Conservation (phyloP, 2,888 invertebrate species). For the Branchinecta sandiegonensis region DNA sequence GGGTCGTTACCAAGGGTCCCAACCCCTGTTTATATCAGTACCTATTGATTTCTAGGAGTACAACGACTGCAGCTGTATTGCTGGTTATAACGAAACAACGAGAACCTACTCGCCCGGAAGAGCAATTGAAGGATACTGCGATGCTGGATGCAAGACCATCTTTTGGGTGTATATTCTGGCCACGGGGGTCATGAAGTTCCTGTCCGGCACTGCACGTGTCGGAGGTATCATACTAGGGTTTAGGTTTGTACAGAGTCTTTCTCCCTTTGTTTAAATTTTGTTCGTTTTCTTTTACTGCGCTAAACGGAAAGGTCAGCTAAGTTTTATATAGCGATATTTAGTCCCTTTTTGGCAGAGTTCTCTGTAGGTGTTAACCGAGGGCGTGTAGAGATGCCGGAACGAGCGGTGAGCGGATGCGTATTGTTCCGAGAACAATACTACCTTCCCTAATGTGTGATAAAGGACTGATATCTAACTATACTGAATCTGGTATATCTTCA, state of each 20-base stretch:
- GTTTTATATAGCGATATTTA: too few species aligned
- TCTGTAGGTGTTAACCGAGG: too few species aligned
- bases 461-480: too few species aligned
- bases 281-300: too few species aligned
- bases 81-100: conserved; percentile 25
- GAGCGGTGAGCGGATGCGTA: too few species aligned
- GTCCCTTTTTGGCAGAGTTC: too few species aligned
- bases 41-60: conserved; percentile 30
- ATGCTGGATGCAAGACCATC: conserved; percentile 42
- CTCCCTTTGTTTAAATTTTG: neutral
- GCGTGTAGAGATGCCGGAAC: too few species aligned
- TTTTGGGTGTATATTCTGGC: conserved; percentile 31
- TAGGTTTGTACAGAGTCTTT: conserved; percentile 34
- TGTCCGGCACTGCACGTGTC: conserved; percentile 49
- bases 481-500: too few species aligned
- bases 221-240: conserved; percentile 50
- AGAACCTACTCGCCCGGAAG: conserved; percentile 32
- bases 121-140: conserved; percentile 39
- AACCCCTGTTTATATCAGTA: neutral
- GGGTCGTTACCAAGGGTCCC: too few species aligned
- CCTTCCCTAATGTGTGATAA: too few species aligned
- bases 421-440: too few species aligned
- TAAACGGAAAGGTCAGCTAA: too few species aligned
- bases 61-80: conserved; percentile 33
- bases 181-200: conserved; percentile 40